These are phyloP conservation scores for Murina feae DNA, from an alignment of 2,113 vertebrate genomes.

Conservation along the genomic window DNA sequence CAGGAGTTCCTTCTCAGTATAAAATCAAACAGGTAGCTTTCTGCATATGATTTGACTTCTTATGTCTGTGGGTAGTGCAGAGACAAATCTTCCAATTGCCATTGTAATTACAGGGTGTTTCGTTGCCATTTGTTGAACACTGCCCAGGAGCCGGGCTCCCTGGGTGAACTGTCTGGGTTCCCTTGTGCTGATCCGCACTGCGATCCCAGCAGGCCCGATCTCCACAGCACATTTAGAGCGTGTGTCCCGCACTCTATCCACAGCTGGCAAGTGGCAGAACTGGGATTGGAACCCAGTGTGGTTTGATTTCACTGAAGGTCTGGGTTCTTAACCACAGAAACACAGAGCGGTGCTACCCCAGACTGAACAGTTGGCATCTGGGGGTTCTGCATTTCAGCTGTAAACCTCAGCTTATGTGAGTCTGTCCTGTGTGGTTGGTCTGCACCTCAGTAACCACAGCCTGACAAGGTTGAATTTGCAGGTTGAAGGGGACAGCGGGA, in stretches of 20 bases:
- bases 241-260: too few species aligned
- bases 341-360: too few species aligned
- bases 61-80: rapidly evolving
- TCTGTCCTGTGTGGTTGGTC: too few species aligned
- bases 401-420: rapidly evolving
- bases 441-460: background rate
- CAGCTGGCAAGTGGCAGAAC: background rate
- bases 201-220: background rate
- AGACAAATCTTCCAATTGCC: rapidly evolving
- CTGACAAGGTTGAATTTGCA: background rate
- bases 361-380: background rate
- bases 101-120: rapidly evolving
- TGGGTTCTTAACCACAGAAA: background rate
- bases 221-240: background rate
- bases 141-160: background rate
- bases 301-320: background rate
- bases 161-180: too few species aligned
- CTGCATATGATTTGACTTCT: background rate
- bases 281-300: background rate
- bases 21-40: background rate
- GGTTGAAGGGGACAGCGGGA: background rate
- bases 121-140: rapidly evolving
- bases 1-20: background rate
- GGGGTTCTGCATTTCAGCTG: background rate
- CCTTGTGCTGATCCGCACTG: background rate